Base-by-base conservation (phyloP, 2,888 invertebrate species). In the Melanophora roralis region DNA sequence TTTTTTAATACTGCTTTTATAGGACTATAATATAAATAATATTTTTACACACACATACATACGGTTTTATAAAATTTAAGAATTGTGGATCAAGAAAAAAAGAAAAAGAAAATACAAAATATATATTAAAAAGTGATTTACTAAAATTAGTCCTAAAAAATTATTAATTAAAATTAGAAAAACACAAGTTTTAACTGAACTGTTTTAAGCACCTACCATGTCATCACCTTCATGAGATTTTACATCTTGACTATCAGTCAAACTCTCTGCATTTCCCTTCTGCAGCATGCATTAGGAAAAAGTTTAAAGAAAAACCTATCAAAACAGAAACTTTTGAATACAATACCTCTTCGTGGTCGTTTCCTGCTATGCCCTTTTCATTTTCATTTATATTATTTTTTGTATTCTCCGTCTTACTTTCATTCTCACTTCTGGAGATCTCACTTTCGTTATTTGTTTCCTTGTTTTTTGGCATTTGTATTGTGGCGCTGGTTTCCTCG, bases 1-100 rank as follows among this genome's bases (percentile, higher is more conserved):
- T 82, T 84, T 87, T 83, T 84, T 88, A 51, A 83, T 80, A 74
- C 81, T 82, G 78, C 82, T 79, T 73, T 69, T 76, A 64, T 76
- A 64, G n/a, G 76, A 53, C 80, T 80, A 51, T 57, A 40, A 16
- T 40, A 51, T 5, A 38, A 21, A 6, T 27, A 27, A n/a, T 62
- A 11, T 57, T 19, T 57, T 40, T 40, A 14, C 27, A 8, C 27
- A 36, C 27, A 36, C 7, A 47, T 43, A 34, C 43, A 67, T 14
- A 49, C 47, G 67, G 51, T 38, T 60, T 9, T 27, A 27, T 5
- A 27, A 27, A 27, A 5, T 14, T 49, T 43, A 14, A 55, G 27
- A 55, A 16, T 36, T 7, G 16, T 57, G 23, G 69, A 11, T 36
- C 55, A 21, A 55, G 16, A 72, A 7, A 76, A 12, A 62, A 14